Conservation (phyloP, 2,888 invertebrate species). For the Dysmachus trigonus region DNA sequence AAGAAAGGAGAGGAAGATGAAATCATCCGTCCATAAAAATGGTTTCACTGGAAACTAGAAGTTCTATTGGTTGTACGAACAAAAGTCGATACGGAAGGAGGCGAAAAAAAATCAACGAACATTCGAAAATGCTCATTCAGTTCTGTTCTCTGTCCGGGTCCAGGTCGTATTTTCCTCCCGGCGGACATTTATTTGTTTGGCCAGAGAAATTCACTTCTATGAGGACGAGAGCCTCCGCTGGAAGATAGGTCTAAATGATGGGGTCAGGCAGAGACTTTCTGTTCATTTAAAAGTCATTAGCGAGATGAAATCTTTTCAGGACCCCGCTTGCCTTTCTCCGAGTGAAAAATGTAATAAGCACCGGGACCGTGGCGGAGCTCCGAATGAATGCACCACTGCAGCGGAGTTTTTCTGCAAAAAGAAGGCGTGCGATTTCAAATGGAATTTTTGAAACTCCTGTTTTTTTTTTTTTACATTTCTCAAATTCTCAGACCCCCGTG, state of each 20-base stretch:
- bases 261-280: background rate
- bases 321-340: background rate
- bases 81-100: constrained; percentile 31
- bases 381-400: constrained; percentile 13
- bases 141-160: constrained; percentile 14
- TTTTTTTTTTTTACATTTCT: background rate
- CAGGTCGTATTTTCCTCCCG: background rate
- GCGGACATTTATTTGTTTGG: constrained; percentile 39
- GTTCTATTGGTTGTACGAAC: constrained; percentile 27
- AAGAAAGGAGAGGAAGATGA: constrained; percentile 30
- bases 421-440: constrained; percentile 10
- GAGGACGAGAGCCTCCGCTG: background rate
- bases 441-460: constrained; percentile 5
- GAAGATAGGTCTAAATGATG: background rate
- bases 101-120: constrained; percentile 3
- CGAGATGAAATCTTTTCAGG: constrained; percentile 35
- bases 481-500: background rate
- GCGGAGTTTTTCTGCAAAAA: background rate
- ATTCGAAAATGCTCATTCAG: constrained; percentile 36
- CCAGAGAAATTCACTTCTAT: constrained; percentile 17
- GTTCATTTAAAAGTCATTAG: constrained; percentile 39
- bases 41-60: constrained; percentile 27
- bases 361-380: background rate
- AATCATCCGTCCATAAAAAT: constrained; percentile 40
- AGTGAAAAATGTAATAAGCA: constrained; percentile 29